Evolutionary conservation across 2,113 vertebrate genomes (phyloP).

Genomic region (Phalacrocorax aristotelis): DNA sequence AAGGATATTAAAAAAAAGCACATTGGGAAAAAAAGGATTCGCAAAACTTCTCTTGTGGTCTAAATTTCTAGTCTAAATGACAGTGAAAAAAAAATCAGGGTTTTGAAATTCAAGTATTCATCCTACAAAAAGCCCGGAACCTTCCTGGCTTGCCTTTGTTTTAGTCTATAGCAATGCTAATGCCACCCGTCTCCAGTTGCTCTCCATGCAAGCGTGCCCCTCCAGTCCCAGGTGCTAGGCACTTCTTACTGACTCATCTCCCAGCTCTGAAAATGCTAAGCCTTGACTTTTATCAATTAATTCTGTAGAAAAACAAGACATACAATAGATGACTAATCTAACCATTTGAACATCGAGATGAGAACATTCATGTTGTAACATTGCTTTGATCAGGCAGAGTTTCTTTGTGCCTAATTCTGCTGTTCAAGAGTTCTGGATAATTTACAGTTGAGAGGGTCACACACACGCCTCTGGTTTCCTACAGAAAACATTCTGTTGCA

Average conservation of each 20-base stretch:
- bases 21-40: not conserved
- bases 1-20: not conserved
- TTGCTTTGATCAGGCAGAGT: not conserved
- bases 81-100: not conserved
- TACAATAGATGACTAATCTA: not conserved
- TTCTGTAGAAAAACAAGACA: not conserved
- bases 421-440: not conserved
- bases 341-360: not conserved
- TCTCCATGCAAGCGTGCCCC: not conserved
- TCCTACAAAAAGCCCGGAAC: not conserved
- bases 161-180: not conserved
- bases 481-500: not conserved
- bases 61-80: not conserved
- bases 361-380: not conserved
- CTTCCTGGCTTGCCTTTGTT: not conserved
- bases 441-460: not conserved
- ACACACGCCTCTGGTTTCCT: not conserved
- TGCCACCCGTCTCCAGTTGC: fast-evolving
- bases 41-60: not conserved
- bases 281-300: not conserved
- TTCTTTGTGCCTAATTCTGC: not conserved
- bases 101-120: not conserved
- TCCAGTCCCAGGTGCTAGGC: not conserved
- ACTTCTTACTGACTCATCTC: not conserved
- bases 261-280: not conserved